phyloP scores from a whole-genome alignment of 1,140 invertebrate genomes.

The Nasonia longicornis region DNA sequence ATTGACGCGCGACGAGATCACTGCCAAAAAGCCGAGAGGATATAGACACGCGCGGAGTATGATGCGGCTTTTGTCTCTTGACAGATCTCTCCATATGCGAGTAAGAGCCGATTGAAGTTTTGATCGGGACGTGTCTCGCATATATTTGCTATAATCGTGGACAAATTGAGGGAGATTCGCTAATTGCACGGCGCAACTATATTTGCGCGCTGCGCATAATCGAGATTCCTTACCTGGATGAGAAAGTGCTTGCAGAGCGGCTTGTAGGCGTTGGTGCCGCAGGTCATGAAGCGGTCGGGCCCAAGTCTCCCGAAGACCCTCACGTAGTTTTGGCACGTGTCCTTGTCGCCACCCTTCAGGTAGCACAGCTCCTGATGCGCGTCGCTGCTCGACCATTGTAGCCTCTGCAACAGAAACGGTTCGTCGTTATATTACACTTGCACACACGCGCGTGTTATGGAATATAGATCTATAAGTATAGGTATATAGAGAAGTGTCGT shows the following conservation, averaged over 20 bases:
- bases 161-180: no score
- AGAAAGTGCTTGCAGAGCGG: slow-evolving; percentile 88
- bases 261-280: slow-evolving; percentile 97
- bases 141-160: no score
- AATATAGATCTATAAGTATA: no score
- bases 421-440: not conserved
- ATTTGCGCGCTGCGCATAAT: not conserved
- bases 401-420: slow-evolving; percentile 72
- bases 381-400: slow-evolving; percentile 87
- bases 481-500: no score
- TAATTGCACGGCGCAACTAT: no score
- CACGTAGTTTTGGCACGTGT: slow-evolving; percentile 96
- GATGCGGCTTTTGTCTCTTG: not conserved
- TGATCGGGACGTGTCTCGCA: no score
- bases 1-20: no score
- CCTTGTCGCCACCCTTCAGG: slow-evolving; percentile 88
- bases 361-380: slow-evolving; percentile 86
- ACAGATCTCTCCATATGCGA: not conserved
- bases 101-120: no score
- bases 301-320: slow-evolving; percentile 83
- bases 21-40: not conserved
- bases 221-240: slow-evolving; percentile 68
- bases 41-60: not conserved
- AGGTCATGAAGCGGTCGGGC: slow-evolving; percentile 85
- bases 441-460: no score